These are phyloP conservation scores for Fistularia commersonii DNA, from an alignment of 2,797 vertebrate species.

Conservation along the genomic window DNA sequence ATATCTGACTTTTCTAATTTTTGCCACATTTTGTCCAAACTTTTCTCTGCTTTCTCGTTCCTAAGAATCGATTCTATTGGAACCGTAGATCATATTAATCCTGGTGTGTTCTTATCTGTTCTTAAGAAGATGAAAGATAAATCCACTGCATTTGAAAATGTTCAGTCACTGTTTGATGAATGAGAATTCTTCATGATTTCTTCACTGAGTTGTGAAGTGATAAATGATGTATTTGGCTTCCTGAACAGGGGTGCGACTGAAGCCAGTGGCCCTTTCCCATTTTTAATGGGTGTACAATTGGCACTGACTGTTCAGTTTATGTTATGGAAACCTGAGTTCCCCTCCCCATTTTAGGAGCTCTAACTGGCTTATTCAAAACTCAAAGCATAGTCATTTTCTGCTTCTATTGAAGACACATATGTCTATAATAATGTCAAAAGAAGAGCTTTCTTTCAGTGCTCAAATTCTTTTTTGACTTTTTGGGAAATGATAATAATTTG, in stretches of 20 bases:
- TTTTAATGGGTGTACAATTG: constrained; percentile 30
- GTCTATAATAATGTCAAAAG: constrained; percentile 12
- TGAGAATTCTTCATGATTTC: constrained; percentile 1
- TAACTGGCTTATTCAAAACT: constrained; percentile 13
- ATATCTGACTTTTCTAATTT: too few relatives aligned
- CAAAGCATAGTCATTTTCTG: constrained; percentile 6
- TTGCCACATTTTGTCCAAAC: too few relatives aligned
- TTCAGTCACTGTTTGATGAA: too few relatives aligned
- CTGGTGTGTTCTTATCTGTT: too few relatives aligned
- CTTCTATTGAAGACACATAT: constrained; percentile 17
- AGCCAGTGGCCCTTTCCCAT: constrained; percentile 8
- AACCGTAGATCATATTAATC: too few relatives aligned
- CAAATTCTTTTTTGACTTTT: too few relatives aligned
- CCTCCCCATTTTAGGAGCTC: constrained; percentile 16
- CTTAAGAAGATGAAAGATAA: too few relatives aligned
- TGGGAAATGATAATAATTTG: too few relatives aligned
- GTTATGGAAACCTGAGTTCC: constrained; percentile 21
- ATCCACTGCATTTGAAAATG: too few relatives aligned
- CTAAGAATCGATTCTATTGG: too few relatives aligned
- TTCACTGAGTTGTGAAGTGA: constrained; percentile 27
- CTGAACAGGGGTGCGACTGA: constrained; percentile 5
- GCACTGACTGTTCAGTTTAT: constrained; percentile 15
- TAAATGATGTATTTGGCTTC: constrained; percentile 22
- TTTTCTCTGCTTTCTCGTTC: too few relatives aligned
- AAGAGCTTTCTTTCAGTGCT: too few relatives aligned